Evolutionary conservation across 2,888 invertebrate genomes (phyloP), one percentile per base, ranked within the genome.

Genomic region (Deilephila elpenor): DNA sequence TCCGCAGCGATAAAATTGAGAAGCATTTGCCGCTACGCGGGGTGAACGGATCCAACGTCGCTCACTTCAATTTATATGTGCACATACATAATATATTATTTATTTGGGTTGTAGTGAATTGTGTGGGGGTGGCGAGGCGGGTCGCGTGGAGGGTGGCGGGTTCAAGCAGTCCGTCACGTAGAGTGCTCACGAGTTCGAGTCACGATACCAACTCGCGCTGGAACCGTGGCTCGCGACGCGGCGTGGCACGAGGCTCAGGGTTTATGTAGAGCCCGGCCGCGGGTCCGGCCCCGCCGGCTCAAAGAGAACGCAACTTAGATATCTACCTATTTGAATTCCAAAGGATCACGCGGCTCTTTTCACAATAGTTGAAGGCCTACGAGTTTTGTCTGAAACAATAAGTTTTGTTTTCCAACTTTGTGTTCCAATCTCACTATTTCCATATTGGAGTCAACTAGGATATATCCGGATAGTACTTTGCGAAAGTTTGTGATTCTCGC

Each of bases 61-160:
- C 77, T 80, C 84, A 75, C 78, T 82, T 78, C 82, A 79, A 80
- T 82, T 77, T 81, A 82, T 82, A 78, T 79, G 72, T 80, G 79
- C 75, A 75, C 82, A 77, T 80, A 78, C 77, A 78, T 80, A 78
- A 79, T 82, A 79, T 82, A 82, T 82, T 82, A 83, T 82, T 82
- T 81, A 82, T 79, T 81, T 29, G 20, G n/a, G 32, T 64, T 44
- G 44, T 44, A 67, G 44, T 25, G 51, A 51, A 51, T 67, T 20
- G 20, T 20, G 37, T 8, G 44, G 51, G 2, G 25, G 4, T 44
- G 25, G 8, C 3, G 20, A 34, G 32, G 25, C 19, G 71, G 37
- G 20, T 44, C 44, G 34, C n/a, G 32, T 19, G n/a, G 14, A 20
- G 5, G n/a, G 20, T 7, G 37, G 53, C 11, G 19, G 59, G 20